Evolutionary conservation across 2,888 invertebrate species (phyloP).

Genomic region (Leptopilina syphax): DNA sequence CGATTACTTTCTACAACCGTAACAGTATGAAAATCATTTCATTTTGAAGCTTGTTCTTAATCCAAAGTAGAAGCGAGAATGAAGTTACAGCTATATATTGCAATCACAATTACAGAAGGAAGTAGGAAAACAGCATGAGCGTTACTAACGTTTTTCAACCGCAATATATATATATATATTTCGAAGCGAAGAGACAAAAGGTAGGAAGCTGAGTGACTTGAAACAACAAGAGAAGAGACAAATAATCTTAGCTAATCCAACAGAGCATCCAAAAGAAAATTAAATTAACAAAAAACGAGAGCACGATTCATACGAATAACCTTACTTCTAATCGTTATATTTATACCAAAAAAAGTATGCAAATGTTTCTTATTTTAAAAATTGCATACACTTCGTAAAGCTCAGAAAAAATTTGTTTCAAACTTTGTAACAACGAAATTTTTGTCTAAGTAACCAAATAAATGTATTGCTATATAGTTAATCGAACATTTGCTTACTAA

Average conservation of each 20-base stretch:
- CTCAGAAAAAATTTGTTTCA: too few relatives aligned
- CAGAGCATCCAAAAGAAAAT: not conserved
- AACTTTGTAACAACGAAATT: too few relatives aligned
- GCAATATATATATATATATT: not conserved
- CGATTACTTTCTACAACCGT: slow-evolving; percentile 20
- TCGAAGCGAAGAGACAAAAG: slow-evolving; percentile 22
- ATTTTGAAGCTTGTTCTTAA: slow-evolving; percentile 31
- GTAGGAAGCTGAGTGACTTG: slow-evolving; percentile 5
- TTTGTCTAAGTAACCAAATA: too few relatives aligned
- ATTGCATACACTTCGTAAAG: too few relatives aligned
- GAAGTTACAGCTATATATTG: not conserved
- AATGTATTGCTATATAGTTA: too few relatives aligned
- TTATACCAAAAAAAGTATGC: too few relatives aligned
- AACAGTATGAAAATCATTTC: slow-evolving; percentile 36
- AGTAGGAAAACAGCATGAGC: slow-evolving; percentile 9
- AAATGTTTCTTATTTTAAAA: too few relatives aligned
- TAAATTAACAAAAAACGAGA: not conserved
- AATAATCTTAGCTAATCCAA: slow-evolving; percentile 14
- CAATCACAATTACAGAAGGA: slow-evolving; percentile 35
- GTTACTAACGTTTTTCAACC: slow-evolving; percentile 25
- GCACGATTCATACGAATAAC: not conserved
- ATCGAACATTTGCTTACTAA: too few relatives aligned
- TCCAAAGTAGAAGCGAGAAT: slow-evolving; percentile 19
- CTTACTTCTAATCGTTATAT: too few relatives aligned
- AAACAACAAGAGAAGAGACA: slow-evolving; percentile 14